phyloP scores from a whole-genome alignment of 2,797 vertebrate genomes.

The Micrastur ruficollis region DNA sequence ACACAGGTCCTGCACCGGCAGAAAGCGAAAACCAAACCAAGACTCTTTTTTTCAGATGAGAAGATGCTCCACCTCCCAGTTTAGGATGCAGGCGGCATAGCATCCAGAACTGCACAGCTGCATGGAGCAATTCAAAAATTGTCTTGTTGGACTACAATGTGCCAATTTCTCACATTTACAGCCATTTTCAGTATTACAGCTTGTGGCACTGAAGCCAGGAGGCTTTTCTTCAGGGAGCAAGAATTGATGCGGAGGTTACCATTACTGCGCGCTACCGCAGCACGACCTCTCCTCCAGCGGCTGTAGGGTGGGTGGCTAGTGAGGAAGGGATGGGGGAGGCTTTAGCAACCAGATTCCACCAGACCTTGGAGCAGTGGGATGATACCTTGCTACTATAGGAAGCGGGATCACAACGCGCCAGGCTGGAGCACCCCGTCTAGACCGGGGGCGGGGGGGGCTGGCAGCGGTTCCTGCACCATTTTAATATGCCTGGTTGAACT shows the following conservation, averaged over 20 bases:
- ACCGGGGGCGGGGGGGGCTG: background rate
- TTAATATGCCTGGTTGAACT: background rate
- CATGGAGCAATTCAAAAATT: slow-evolving; percentile 75
- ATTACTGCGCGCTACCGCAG: slow-evolving; percentile 63
- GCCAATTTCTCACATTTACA: slow-evolving; percentile 78
- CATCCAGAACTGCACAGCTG: slow-evolving; percentile 59
- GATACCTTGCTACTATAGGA: background rate
- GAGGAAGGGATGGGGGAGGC: background rate
- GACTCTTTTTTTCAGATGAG: background rate
- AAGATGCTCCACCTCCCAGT: background rate
- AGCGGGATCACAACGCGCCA: background rate
- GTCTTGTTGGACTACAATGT: slow-evolving; percentile 73
- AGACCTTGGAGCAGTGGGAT: background rate
- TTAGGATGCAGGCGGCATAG: slow-evolving; percentile 28
- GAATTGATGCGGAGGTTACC: slow-evolving; percentile 61
- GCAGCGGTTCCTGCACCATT: background rate
- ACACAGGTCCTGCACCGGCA: background rate
- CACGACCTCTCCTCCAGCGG: slow-evolving; percentile 33
- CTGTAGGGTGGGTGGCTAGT: background rate
- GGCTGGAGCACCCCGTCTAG: background rate
- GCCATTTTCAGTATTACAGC: slow-evolving; percentile 78
- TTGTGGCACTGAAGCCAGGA: slow-evolving; percentile 49
- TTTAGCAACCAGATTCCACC: background rate
- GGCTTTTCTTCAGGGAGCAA: slow-evolving; percentile 70
- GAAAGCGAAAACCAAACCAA: background rate